phyloP scores from a whole-genome alignment of 2,113 vertebrate genomes.

The Rhabdomys dilectus region DNA sequence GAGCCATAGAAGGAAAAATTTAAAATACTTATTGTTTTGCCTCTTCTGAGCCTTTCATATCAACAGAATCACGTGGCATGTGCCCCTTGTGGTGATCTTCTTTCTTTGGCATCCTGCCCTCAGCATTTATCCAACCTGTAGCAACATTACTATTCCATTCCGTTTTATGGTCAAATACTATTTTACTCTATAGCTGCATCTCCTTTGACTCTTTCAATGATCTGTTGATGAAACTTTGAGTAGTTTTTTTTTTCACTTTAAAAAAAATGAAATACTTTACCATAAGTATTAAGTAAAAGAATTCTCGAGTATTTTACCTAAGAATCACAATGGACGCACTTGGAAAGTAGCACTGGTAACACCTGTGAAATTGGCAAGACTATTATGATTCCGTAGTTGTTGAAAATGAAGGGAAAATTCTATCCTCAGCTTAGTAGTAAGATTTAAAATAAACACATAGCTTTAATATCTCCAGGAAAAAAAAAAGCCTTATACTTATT shows the following conservation, averaged over 20 bases:
- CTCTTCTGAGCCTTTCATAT: background rate
- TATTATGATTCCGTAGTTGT: constrained; percentile 1
- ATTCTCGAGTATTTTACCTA: constrained; percentile 32
- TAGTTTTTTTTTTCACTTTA: constrained; percentile 16
- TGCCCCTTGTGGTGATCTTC: background rate
- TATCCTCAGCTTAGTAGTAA: background rate
- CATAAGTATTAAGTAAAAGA: constrained; percentile 37
- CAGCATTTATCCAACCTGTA: background rate
- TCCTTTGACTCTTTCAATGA: constrained; percentile 21
- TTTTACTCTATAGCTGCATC: background rate
- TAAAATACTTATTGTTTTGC: constrained; percentile 6
- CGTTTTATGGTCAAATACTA: constrained; percentile 45
- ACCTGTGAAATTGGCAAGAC: background rate
- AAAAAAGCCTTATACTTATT: background rate
- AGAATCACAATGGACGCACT: constrained; percentile 31
- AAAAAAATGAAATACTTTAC: constrained; percentile 23
- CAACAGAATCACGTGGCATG: background rate
- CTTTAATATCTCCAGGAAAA: background rate
- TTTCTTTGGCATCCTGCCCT: constrained; percentile 5
- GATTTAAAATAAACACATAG: constrained; percentile 24
- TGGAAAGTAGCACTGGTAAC: background rate
- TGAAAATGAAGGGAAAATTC: background rate
- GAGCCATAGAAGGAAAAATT: background rate
- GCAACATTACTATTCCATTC: background rate
- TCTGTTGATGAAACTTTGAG: background rate